Evolutionary conservation across 1,140 invertebrate genomes (phyloP).

Genomic region (Alviniconcha marisindica): DNA sequence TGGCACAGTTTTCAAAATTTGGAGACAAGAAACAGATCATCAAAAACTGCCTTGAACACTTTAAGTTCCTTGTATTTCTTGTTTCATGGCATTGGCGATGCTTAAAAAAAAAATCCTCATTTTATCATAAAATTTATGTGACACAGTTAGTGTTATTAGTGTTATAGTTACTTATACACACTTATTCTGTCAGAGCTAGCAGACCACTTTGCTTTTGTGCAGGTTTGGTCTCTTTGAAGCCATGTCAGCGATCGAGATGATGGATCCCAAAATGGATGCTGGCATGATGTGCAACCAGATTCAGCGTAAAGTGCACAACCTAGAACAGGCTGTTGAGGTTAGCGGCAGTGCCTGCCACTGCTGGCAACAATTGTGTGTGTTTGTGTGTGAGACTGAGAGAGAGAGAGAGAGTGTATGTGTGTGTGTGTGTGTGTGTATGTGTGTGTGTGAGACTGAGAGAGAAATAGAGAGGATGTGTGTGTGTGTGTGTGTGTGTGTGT

Average conservation of each 20-base stretch:
- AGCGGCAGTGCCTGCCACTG: conserved; percentile 23
- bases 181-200: not conserved
- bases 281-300: conserved; percentile 94
- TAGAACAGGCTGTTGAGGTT: conserved; percentile 90
- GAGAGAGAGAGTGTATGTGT: not conserved
- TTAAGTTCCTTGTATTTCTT: not conserved
- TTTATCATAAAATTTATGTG: too few species aligned
- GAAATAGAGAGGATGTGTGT: too few species aligned
- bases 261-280: conserved; percentile 99
- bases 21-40: too few species aligned
- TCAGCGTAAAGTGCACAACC: conserved; percentile 88
- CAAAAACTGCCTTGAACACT: not conserved
- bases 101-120: too few species aligned
- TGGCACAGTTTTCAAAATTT: too few species aligned
- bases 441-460: too few species aligned
- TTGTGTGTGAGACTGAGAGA: not conserved
- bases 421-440: not conserved
- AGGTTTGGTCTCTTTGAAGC: conserved; percentile 96
- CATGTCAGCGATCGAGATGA: conserved; percentile 99
- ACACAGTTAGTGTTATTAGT: too few species aligned
- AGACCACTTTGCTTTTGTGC: conserved; percentile 24
- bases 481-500: too few species aligned
- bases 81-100: too few species aligned
- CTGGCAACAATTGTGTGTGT: not conserved
- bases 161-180: not conserved